Percentiles rank a stretch among this genome's conserved stretches.
phyloP scores from a whole-genome alignment of 1,140 invertebrate species.

The Apis dorsata region DNA sequence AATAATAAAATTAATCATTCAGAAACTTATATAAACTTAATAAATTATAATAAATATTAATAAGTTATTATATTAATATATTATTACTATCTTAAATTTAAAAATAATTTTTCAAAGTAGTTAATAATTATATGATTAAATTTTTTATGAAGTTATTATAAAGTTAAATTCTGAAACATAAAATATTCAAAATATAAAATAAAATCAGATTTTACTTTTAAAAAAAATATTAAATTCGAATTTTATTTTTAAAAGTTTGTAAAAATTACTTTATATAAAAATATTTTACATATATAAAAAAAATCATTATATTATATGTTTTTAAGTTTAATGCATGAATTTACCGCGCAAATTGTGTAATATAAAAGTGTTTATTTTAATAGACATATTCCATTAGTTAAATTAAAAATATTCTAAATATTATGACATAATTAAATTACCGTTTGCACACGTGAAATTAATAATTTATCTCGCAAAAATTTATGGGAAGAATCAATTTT shows the following conservation, averaged over 20 bases:
- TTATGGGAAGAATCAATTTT: constrained; percentile 46
- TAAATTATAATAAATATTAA: not conserved
- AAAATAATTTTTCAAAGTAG: not conserved
- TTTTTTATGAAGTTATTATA: not conserved
- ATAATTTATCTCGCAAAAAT: constrained; percentile 53
- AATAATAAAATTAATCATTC: not conserved
- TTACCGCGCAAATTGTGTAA: constrained; percentile 6
- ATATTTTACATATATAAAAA: not conserved
- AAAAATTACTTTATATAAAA: too few relatives aligned
- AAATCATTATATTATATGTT: not conserved
- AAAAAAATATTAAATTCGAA: not conserved
- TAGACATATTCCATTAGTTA: not conserved
- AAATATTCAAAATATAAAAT: not conserved
- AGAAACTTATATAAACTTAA: not conserved
- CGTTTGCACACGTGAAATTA: constrained; percentile 60
- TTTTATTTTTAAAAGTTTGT: not conserved
- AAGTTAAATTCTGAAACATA: not conserved
- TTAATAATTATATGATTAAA: not conserved
- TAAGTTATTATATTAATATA: not conserved
- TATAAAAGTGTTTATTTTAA: not conserved
- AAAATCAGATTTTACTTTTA: not conserved
- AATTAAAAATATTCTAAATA: not conserved
- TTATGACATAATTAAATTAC: constrained; percentile 37
- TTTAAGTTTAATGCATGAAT: not conserved
- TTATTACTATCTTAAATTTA: too few relatives aligned